Evolutionary conservation across 2,113 vertebrate species (phyloP), one percentile per base, ranked within the genome.

Genomic region (Brevimyrus niger): DNA sequence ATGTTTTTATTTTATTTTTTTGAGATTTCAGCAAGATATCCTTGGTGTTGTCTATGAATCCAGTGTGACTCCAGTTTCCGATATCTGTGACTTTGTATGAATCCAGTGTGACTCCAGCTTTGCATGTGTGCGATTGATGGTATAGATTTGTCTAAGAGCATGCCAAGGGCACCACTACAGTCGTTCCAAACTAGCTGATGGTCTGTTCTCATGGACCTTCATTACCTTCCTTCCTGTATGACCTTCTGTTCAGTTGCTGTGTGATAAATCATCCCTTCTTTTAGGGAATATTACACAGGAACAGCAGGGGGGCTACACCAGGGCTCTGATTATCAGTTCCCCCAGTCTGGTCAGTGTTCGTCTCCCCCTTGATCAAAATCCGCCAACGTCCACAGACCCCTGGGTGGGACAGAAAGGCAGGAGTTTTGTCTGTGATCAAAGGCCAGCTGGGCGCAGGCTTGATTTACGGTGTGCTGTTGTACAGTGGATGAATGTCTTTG

Each of bases 181-280:
- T 85, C 1, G 23, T 15, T 85, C 44, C 19, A n/a, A 19, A 42
- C 35, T 17, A 38, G 35, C 35, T 80, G 13, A 42, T 17, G 10
- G 35, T 80, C 31, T 27, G 19, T 27, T 1, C 55, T 21, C 31
- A 1, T 83, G 42, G 80, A 83, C 17, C 42, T 6, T 42, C 38
- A 44, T 46, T 83, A 17, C 19, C 80, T 23, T 42, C 42, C 19
- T 47, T 46, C 38, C 38, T 46, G 6, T 3, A 10, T 13, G 23
- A 86, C 47, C 21, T 47, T 47, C 83, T 27, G 44, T 44, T 86
- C 1, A 3, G 83, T 27, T 94, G 92, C 92, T 89, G 86, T 89
- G 89, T 91, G 91, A 94, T 95, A 95, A 96, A 95, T 95, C 95
- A 95, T 91, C 91, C 91, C 91, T 93, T 46, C 82, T 21, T 50